Conservation (phyloP, 2,113 vertebrate genomes). For the Genyomyrus donnyi region DNA sequence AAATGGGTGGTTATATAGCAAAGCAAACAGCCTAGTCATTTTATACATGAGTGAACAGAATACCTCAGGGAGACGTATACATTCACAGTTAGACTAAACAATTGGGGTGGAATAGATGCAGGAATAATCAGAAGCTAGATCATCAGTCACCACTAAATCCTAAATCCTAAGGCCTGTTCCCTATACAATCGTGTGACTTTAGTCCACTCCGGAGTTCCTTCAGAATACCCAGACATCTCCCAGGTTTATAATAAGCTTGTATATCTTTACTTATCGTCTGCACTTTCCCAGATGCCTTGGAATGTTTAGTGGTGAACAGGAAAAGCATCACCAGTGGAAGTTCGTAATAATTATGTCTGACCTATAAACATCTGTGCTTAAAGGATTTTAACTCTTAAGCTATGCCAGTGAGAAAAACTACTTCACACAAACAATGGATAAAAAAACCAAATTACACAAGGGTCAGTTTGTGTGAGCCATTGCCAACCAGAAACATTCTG, state of each 20-base stretch:
- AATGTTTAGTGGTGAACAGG: background rate
- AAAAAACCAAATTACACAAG: background rate
- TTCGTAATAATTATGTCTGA: background rate
- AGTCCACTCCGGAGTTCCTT: background rate
- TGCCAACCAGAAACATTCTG: background rate
- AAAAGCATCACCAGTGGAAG: background rate
- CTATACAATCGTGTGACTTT: background rate
- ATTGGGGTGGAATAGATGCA: background rate
- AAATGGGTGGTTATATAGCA: background rate
- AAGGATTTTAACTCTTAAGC: background rate
- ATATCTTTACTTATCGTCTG: background rate
- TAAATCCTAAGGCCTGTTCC: background rate
- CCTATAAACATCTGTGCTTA: background rate
- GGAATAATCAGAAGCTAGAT: background rate
- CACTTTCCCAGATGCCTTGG: background rate
- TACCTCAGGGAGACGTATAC: background rate
- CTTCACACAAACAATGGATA: background rate
- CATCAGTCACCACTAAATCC: background rate
- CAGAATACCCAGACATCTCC: background rate
- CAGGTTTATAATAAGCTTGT: background rate
- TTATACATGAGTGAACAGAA: slow-evolving; percentile 2
- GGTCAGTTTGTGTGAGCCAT: background rate
- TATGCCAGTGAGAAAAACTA: background rate
- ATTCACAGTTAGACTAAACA: background rate
- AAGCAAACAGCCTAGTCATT: background rate